Percentiles rank a stretch among this genome's conserved stretches.
phyloP scores from a whole-genome alignment of 2,113 vertebrate species.

The Fukomys damarensis region DNA sequence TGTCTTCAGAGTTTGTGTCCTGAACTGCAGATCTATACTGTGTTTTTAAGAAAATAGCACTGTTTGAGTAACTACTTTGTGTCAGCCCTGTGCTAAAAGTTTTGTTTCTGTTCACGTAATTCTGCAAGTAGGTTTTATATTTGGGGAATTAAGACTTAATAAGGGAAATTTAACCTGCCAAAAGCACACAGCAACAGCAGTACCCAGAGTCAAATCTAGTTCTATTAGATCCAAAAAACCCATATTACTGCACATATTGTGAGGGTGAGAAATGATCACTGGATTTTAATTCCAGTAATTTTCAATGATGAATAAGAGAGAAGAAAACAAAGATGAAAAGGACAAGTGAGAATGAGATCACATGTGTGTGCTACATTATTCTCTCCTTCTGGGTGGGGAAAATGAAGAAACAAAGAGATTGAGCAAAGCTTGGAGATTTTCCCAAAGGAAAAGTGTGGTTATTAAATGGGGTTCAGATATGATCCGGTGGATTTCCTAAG shows the following conservation, averaged over 20 bases:
- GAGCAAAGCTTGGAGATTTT: constrained; percentile 20
- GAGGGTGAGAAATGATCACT: neutral
- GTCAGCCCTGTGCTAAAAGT: neutral
- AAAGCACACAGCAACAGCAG: neutral
- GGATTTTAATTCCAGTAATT: constrained; percentile 1
- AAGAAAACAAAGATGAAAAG: neutral
- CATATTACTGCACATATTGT: neutral
- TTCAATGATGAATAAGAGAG: neutral
- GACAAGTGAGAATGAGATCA: neutral
- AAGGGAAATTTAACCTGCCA: neutral
- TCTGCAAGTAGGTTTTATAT: constrained; percentile 14
- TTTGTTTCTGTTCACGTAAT: constrained; percentile 41
- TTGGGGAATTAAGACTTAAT: neutral
- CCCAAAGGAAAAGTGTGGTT: neutral
- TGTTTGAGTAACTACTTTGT: neutral
- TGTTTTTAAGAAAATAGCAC: constrained; percentile 4
- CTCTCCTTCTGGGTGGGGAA: neutral
- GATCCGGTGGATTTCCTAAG: neutral
- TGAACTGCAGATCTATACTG: neutral
- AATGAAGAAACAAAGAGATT: neutral
- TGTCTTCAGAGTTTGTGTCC: neutral
- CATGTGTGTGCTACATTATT: neutral
- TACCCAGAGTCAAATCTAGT: neutral
- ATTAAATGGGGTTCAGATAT: neutral
- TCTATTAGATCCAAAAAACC: neutral